phyloP scores from a whole-genome alignment of 2,888 invertebrate species.

The Eueremaeus valkanovi region DNA sequence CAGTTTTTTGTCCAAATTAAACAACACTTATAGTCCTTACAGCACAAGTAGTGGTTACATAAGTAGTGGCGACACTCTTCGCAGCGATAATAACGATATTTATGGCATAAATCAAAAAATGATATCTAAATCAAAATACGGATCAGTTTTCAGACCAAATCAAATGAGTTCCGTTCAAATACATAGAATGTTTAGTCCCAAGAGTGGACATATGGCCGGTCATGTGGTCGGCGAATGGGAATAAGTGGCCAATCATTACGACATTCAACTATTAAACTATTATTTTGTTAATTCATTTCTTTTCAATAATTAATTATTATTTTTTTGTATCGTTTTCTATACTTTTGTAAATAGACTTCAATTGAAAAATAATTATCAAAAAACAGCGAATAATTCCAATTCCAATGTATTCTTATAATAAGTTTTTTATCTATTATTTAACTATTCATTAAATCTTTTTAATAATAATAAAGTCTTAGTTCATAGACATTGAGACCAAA shows the following conservation, averaged over 20 bases:
- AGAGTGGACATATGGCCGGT: neutral
- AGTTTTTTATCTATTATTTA: too few relatives aligned
- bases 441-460: too few relatives aligned
- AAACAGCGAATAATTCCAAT: too few relatives aligned
- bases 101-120: conserved; percentile 8
- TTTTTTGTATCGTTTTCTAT: too few relatives aligned
- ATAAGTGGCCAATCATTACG: neutral
- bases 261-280: neutral
- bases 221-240: conserved; percentile 3
- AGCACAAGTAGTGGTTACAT: conserved; percentile 14
- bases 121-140: neutral
- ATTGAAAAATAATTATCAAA: too few relatives aligned
- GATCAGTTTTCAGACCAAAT: neutral
- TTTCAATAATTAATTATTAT: too few relatives aligned
- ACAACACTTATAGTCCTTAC: conserved; percentile 5
- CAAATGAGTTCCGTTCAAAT: neutral
- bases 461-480: too few relatives aligned
- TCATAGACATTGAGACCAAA: too few relatives aligned
- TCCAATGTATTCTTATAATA: too few relatives aligned
- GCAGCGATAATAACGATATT: conserved; percentile 24
- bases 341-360: too few relatives aligned
- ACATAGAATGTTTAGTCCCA: neutral
- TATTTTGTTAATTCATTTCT: neutral
- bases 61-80: neutral
- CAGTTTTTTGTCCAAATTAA: neutral